phyloP scores from a whole-genome alignment of 1,140 invertebrate species.

The Vollenhovia emeryi region DNA sequence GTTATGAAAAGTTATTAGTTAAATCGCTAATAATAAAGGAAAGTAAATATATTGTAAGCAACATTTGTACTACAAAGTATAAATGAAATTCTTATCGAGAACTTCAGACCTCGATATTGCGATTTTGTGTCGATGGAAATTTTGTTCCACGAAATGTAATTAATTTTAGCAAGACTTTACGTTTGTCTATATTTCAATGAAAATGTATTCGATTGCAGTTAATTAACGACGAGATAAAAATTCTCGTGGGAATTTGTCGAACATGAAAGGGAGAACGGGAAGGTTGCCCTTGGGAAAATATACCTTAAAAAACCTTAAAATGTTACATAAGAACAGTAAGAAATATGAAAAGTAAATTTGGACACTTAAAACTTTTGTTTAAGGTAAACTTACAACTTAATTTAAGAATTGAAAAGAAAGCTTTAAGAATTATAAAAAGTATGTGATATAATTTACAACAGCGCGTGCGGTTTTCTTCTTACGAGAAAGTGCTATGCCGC shows the following conservation, averaged over 20 bases:
- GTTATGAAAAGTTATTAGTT: background rate
- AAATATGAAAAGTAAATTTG: too few relatives aligned
- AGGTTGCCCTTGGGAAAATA: too few relatives aligned
- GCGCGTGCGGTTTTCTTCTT: too few relatives aligned
- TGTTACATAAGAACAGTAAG: too few relatives aligned
- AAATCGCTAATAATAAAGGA: background rate
- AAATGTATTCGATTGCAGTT: background rate
- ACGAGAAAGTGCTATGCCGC: too few relatives aligned
- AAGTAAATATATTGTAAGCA: background rate
- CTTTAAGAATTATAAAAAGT: too few relatives aligned
- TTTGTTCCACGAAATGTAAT: background rate
- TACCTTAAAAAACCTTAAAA: too few relatives aligned
- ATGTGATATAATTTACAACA: too few relatives aligned
- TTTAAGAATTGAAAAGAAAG: too few relatives aligned
- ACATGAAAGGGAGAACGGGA: background rate
- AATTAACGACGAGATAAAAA: conserved; percentile 12
- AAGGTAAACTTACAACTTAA: too few relatives aligned
- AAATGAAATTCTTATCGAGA: background rate
- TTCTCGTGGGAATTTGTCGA: background rate
- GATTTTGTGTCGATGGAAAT: background rate
- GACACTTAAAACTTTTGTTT: too few relatives aligned
- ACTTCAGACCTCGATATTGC: background rate
- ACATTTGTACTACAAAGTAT: background rate
- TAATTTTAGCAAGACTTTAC: conserved; percentile 11
- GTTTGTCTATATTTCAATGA: background rate